Evolutionary conservation across 2,888 invertebrate genomes (phyloP).

Genomic region (Hypsopygia costalis): DNA sequence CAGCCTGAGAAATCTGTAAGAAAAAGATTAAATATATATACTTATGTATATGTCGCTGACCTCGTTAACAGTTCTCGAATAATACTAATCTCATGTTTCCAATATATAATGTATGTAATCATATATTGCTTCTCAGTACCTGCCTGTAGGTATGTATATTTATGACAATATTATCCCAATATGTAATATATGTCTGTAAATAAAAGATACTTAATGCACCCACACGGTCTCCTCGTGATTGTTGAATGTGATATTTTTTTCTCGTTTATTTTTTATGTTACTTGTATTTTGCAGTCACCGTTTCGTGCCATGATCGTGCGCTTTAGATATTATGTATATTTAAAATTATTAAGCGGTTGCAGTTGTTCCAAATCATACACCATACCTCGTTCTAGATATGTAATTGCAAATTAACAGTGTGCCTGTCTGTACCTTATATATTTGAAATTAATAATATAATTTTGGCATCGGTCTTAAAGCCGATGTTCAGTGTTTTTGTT

Average conservation of each 20-base stretch:
- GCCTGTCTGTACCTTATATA: too few relatives aligned
- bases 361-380: background rate
- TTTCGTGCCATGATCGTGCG: slow-evolving; percentile 30
- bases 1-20: too few relatives aligned
- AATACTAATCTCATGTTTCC: background rate
- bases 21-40: too few relatives aligned
- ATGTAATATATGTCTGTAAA: slow-evolving; percentile 33
- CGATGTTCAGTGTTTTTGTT: too few relatives aligned
- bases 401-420: too few relatives aligned
- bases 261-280: slow-evolving; percentile 9
- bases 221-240: slow-evolving; percentile 23
- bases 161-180: slow-evolving; percentile 52
- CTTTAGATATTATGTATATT: slow-evolving; percentile 15
- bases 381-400: background rate
- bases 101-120: slow-evolving; percentile 19
- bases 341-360: background rate
- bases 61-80: background rate
- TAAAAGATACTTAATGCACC: slow-evolving; percentile 20
- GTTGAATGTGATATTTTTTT: slow-evolving; percentile 25
- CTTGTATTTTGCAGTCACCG: slow-evolving; percentile 18
- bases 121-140: slow-evolving; percentile 61
- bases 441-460: too few relatives aligned
- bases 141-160: slow-evolving; percentile 55
- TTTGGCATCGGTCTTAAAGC: too few relatives aligned
- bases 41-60: too few relatives aligned